Evolutionary conservation across 2,113 vertebrate species (phyloP), one percentile per base, ranked within the genome.

Genomic region (Dromas ardeola): DNA sequence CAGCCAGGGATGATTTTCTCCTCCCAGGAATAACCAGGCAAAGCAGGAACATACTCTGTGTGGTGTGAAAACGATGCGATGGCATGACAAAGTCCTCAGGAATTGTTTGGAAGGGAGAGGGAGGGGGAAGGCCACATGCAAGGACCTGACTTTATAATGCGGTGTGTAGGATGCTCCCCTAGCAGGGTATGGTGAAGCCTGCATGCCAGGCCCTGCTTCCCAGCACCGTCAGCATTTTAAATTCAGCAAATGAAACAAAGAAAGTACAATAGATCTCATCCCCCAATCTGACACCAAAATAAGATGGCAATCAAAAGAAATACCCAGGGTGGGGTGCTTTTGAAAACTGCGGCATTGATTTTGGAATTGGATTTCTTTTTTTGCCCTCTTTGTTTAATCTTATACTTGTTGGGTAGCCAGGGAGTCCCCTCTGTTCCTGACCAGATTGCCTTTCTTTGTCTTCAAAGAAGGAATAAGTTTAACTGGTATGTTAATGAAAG

Each of bases 61-160:
- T 86, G 25, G 7, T 38, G 8, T 67, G 30, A 36, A 55, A 80
- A 29, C 0, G 0, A 14, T 45, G 43, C n/a, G 6, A 11, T 14
- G 43, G 49, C n/a, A n/a, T 2, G 2, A 25, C 53, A 69, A 72
- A 59, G 59, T 42, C 38, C 42, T 83, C 42, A 47, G 52, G 56
- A 70, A 16, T 18, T 69, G 32, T 49, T 49, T 49, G 10, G 12
- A 84, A 20, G 30, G 23, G 36, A 86, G 77, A 47, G 29, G 13
- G 45, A 30, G 9, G 11, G 11, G 6, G 15, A 32, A 45, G 15
- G 27, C 26, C 20, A 32, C 1, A 3, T 14, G 14, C 19, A 58
- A 38, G 14, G 36, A 50, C 18, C 15, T 62, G 27, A 19, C 30
- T 77, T 55, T 25, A 19, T 30, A 26, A 34, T 2, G 9, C 2